Base-by-base conservation (phyloP, 2,113 vertebrate genomes). In the Puma concolor region DNA sequence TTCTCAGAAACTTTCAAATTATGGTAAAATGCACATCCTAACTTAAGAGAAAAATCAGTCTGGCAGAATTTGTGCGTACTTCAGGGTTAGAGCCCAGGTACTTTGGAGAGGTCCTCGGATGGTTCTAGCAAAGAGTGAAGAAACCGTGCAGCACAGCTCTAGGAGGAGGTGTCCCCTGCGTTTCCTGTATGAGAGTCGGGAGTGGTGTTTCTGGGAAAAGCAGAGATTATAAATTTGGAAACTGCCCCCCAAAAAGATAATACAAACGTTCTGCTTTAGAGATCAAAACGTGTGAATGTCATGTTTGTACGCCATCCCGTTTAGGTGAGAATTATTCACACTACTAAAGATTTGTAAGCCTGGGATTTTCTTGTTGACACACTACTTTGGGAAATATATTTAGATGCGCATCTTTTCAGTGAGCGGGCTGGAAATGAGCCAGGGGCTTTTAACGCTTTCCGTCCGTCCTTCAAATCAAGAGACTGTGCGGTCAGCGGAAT, bases 1-100 rank as follows among this genome's bases (percentile, higher is more conserved):
- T 97, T 96, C 48, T 85, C 12, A 74, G 54, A 88, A 92, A 50
- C 72, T 52, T 71, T 80, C 11, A 85, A 41, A 91, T 93, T 83
- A 74, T 25, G 94, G 23, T 87, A 77, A 84, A 96, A 71, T 50
- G 7, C 19, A n/a, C 67, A 29, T 88, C 41, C 27, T 82, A 36
- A 76, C n/a, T 85, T 63, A 84, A 93, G 50, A 63, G 23, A 76
- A 94, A 83, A 71, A 63, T 66, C 25, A 67, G 12, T 63, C 57
- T 72, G 4, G 87, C 31, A 54, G 44, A 71, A 71, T 88, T 91
- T 92, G 80, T 60, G 6, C 48, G 2, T 67, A 10, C 29, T 64
- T 87, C 9, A 87, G 38, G 95, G 76, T 74, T 63, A 71, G 19
- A n/a, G 7, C 50, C 69, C 1, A 14, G 57, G 16, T 81, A 83